Conservation (phyloP, 2,797 vertebrate genomes). For the Philypnodon macrostomus region DNA sequence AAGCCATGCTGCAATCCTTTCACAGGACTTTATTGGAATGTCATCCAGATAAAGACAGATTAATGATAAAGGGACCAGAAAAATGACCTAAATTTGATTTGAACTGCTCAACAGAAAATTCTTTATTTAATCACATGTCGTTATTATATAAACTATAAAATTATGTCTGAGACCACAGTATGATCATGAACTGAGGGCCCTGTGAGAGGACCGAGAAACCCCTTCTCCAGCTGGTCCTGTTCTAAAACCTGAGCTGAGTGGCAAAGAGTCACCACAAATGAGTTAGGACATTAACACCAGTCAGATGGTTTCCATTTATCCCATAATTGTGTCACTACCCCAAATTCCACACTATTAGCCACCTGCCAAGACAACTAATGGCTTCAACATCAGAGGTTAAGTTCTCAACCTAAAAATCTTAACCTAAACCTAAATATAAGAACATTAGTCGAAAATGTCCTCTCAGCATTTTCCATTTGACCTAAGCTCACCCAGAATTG, state of each 20-base stretch:
- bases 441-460: slow-evolving; percentile 53
- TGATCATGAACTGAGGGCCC: slow-evolving; percentile 26
- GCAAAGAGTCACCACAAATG: slow-evolving; percentile 45
- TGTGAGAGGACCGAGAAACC: slow-evolving; percentile 41
- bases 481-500: slow-evolving; percentile 25
- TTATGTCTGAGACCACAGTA: slow-evolving; percentile 31
- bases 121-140: slow-evolving; percentile 65
- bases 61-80: slow-evolving; percentile 50
- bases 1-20: too few species aligned
- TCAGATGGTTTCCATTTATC: slow-evolving; percentile 72
- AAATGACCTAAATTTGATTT: slow-evolving; percentile 64
- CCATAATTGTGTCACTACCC: slow-evolving; percentile 51
- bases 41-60: slow-evolving; percentile 58
- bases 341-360: slow-evolving; percentile 66
- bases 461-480: slow-evolving; percentile 53
- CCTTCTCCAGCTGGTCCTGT: slow-evolving; percentile 43
- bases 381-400: slow-evolving; percentile 67
- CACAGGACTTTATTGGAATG: slow-evolving; percentile 43
- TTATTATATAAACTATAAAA: slow-evolving; percentile 58
- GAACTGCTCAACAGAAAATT: slow-evolving; percentile 64
- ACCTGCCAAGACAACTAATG: slow-evolving; percentile 67
- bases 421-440: slow-evolving; percentile 68
- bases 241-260: slow-evolving; percentile 43
- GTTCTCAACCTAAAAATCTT: slow-evolving; percentile 61
- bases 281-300: slow-evolving; percentile 67